Conservation (phyloP, 1,140 invertebrate genomes). For the Chymomyza costata region DNA sequence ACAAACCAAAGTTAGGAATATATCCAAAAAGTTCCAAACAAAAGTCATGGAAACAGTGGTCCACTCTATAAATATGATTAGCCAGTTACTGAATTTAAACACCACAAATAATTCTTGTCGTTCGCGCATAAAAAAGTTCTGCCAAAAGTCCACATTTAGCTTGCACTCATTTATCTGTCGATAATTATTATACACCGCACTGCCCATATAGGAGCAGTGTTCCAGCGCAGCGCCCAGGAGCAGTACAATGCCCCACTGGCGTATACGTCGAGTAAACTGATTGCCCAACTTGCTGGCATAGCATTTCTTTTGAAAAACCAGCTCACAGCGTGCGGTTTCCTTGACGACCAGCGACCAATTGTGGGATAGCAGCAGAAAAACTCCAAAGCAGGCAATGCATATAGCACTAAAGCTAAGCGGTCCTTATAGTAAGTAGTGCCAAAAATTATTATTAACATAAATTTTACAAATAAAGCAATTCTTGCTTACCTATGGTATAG, state of each 20-base stretch:
- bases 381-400: conserved; percentile 49
- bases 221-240: conserved; percentile 47
- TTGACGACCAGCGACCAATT: conserved; percentile 55
- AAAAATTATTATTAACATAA: background rate
- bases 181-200: conserved; percentile 61
- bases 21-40: conserved; percentile 81
- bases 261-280: conserved; percentile 36
- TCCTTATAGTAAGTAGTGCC: too few relatives aligned
- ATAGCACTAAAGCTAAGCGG: conserved; percentile 65
- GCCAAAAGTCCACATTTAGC: conserved; percentile 56
- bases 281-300: conserved; percentile 41
- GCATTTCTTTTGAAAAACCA: conserved; percentile 43
- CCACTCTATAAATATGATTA: conserved; percentile 61
- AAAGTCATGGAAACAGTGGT: conserved; percentile 77
- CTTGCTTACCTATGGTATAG: conserved; percentile 56
- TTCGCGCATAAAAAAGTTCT: conserved; percentile 62
- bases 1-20: conserved; percentile 79
- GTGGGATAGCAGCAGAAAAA: conserved; percentile 46
- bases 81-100: conserved; percentile 38
- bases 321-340: conserved; percentile 43
- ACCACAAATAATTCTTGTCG: conserved; percentile 56
- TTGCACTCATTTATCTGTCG: conserved; percentile 59
- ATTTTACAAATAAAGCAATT: background rate
- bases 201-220: conserved; percentile 55
- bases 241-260: conserved; percentile 40